Evolutionary conservation across 2,797 vertebrate species (phyloP), one percentile per base, ranked within the genome.

Genomic region (Thaleichthys pacificus): DNA sequence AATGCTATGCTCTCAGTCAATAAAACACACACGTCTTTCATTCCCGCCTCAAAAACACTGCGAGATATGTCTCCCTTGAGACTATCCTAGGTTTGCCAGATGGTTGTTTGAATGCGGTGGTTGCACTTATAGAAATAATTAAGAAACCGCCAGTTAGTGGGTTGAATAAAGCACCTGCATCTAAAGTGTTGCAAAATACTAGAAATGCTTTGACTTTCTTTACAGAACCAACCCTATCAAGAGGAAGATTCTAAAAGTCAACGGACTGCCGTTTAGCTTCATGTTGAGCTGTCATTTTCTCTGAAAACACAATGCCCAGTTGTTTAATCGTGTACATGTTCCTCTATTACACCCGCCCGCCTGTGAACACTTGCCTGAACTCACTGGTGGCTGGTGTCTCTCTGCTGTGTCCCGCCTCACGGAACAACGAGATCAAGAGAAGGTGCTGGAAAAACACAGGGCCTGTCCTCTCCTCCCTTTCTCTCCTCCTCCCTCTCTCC

Each of bases 1-100:
- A 81, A 85, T 84, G 75, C 75, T 78, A 80, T 35, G 57, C 56
- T 42, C 66, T 32, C 57, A 69, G 15, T 73, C 49, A 28, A 66
- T 49, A 57, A 56, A 69, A 58, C 21, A n/a, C 21, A 42, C 5
- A 57, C 60, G 61, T 72, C 28, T 42, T 28, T 22, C 26, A 4
- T 63, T 67, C 12, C 12, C 35, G 64, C 3, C 51, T 35, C 4
- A 22, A 22, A 35, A 54, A 68, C 3, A 38, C 66, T 51, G 47
- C 11, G 21, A 14, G 54, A 4, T 26, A 68, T 4, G 28, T 72
- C 62, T 80, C 61, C 57, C 38, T 28, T 28, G 14, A 32, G 69
- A 42, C 3, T 15, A 12, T 24, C 61, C 11, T 54, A 21, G 47
- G 6, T 26, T 61, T 21, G 17, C 14, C 47, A 54, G 49, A 47